Base-by-base conservation (phyloP, 2,888 invertebrate species). In the Xestia ashworthii region DNA sequence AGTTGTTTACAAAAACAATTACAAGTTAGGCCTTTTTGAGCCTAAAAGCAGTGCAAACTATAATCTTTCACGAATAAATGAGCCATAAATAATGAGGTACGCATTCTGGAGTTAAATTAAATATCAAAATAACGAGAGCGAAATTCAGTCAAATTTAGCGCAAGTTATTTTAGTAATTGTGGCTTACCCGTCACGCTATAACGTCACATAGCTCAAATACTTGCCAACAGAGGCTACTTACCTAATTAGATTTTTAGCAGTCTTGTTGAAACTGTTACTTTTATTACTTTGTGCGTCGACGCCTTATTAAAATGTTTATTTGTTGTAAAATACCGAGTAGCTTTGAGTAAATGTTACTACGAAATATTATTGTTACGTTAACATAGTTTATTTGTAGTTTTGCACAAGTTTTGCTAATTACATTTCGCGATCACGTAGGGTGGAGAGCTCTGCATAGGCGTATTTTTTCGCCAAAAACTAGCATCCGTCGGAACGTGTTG, bases 401-500 rank as follows among this genome's bases (percentile, higher is more conserved):
- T 60, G 46, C 38, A 65, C 46, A 75, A 74, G 64, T 73, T 72
- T 69, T 60, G 60, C 64, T 75, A 75, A 83, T 84, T 81, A 83
- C 48, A 75, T 83, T 84, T 75, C 79, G 53, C 67, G 70, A 74
- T 79, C 76, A 73, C 82, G 83, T 76, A 81, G 79, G 71, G 76
- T 85, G 32, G 68, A 65, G 74, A 80, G 70, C 80, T 62, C 72
- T 76, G 76, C 84, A 90, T 96, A 96, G 96, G 96, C 96, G 95
- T 92, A 96, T 95, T 96, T 95, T 95, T 95, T 95, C 93, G 92
- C 92, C 90, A 92, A 94, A 93, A 93, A 91, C 89, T 88, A 92
- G 89, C 93, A 90, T 89, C 95, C 96, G 96, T 90, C 96, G 96
- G 95, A 83, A 85, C 93, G 91, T 92, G 93, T 53, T 74, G 82